Evolutionary conservation across 2,113 vertebrate genomes (phyloP).

Genomic region (Vombatus ursinus): DNA sequence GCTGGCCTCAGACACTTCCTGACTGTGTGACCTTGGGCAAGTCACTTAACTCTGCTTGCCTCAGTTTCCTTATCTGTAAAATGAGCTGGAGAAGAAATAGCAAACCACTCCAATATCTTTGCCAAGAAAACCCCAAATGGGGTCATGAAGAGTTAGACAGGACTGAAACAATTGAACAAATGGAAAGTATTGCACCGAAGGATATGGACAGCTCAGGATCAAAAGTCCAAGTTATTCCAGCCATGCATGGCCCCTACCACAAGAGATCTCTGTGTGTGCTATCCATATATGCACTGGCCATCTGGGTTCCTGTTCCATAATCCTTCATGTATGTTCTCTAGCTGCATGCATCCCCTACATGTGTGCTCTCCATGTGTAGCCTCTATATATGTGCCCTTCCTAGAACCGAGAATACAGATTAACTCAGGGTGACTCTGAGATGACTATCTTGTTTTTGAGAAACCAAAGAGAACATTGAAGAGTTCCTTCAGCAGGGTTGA

Average conservation of each 20-base stretch:
- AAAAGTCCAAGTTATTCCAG: not conserved
- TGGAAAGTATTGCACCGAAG: not conserved
- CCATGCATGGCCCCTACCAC: not conserved
- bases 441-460: not conserved
- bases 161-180: not conserved
- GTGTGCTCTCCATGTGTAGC: not conserved
- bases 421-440: not conserved
- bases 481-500: constrained; percentile 6
- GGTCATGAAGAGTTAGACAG: not conserved
- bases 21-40: not conserved
- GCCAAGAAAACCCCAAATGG: not conserved
- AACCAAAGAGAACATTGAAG: not conserved
- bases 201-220: not conserved
- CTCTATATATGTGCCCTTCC: not conserved
- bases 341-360: not conserved
- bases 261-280: not conserved
- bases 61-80: not conserved
- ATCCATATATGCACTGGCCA: not conserved
- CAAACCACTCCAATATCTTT: not conserved
- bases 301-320: not conserved
- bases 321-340: not conserved
- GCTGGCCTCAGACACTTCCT: not conserved
- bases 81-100: not conserved
- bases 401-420: not conserved
- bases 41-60: not conserved